Evolutionary conservation across 1,140 invertebrate genomes (phyloP), one percentile per base, ranked within the genome.

Genomic region (Brachionus calyciflorus): DNA sequence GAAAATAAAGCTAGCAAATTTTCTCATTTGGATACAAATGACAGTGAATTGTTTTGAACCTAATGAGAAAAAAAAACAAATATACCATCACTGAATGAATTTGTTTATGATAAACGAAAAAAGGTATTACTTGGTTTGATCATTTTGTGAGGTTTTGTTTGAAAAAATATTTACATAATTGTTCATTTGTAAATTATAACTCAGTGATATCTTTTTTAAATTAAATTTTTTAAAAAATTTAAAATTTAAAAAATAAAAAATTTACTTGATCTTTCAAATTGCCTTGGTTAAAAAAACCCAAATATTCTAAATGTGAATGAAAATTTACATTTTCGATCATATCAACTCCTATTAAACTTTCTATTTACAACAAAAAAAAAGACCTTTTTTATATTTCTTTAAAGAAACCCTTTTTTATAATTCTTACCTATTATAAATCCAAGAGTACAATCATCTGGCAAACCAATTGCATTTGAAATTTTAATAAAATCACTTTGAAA

Each of bases 361-460:
- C 69, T 73, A n/a, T 17, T 14, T 28, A 2, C 17, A 24, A 68
- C 17, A 46, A 49, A n/a, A n/a, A n/a, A n/a, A n/a, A n/a, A n/a
- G n/a, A n/a, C n/a, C n/a, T 28, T 28, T 57, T 14, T 3, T 10
- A 12, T 28, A 57, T 5, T 33, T 28, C 12, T 63, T 65, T 14
- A 10, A 1, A 1, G 3, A 19, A 33, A 21, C 6, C 21, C 19
- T 30, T 37, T n/a, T 6, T 7, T 17, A 2, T 1, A 6, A 12
- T 28, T 26, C 9, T 33, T 73, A 73, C 69, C 69, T 73, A 73
- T 73, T 14, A 73, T 55, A 51, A 73, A 73, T 26, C 69, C 69
- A 21, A 73, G 26, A 3, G 69, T 51, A 24, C 69, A 73, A 19
- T 73, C 69, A 51, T 73, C 69, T 14, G 69, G 69, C 1, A 73